Evolutionary conservation across 2,113 vertebrate genomes (phyloP).

Genomic region (Callospermophilus lateralis): DNA sequence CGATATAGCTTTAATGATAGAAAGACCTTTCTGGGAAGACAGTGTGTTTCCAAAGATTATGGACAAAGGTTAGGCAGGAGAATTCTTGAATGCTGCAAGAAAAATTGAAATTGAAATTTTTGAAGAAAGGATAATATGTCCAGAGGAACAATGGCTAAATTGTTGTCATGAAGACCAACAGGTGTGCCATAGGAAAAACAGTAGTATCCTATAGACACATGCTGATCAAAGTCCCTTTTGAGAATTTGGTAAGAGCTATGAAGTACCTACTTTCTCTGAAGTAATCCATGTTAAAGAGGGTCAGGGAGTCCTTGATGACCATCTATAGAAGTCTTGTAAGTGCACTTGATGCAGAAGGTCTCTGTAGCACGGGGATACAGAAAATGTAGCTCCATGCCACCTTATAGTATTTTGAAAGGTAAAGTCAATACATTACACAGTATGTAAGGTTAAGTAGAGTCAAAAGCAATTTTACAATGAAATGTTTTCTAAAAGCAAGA

Average conservation of each 20-base stretch:
- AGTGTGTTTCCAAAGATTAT: neutral
- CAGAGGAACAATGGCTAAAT: neutral
- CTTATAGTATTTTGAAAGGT: neutral
- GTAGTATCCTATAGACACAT: neutral
- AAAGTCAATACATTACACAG: neutral
- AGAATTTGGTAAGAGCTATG: neutral
- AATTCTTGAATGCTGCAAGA: neutral
- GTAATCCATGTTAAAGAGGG: neutral
- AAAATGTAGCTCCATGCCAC: neutral
- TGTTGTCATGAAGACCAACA: neutral
- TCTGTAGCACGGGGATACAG: neutral
- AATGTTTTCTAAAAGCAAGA: neutral
- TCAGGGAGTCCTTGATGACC: neutral
- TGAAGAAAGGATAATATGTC: neutral
- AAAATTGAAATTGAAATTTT: neutral
- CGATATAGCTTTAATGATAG: neutral
- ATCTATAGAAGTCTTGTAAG: neutral
- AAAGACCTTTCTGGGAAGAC: neutral
- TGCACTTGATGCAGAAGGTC: neutral
- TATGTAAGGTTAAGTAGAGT: neutral
- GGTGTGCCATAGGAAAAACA: neutral
- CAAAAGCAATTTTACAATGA: neutral
- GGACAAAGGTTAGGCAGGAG: neutral
- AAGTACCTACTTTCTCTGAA: neutral
- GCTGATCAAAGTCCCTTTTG: neutral